phyloP scores from a whole-genome alignment of 2,113 vertebrate genomes.

The Oceanites oceanicus region DNA sequence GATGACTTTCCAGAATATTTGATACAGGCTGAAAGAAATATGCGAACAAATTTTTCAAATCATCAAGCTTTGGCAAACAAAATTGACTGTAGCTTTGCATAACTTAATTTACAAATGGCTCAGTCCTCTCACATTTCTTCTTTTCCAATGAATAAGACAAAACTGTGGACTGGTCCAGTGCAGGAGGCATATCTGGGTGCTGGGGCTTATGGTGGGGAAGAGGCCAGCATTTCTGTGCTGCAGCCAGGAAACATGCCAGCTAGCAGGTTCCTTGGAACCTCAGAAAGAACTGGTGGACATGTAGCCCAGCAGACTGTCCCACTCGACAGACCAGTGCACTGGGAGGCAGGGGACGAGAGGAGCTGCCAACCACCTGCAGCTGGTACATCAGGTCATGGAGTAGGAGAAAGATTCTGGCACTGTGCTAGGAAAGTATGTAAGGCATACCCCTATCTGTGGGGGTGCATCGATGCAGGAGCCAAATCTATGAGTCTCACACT shows the following conservation, averaged over 20 bases:
- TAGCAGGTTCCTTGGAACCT: background rate
- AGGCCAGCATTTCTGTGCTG: background rate
- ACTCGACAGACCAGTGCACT: background rate
- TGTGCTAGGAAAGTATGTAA: conserved; percentile 29
- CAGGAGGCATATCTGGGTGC: background rate
- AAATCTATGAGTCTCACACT: conserved; percentile 68
- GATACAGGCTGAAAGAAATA: conserved; percentile 34
- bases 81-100: conserved; percentile 24
- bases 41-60: conserved; percentile 2
- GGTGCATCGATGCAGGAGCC: conserved; percentile 27
- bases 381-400: conserved; percentile 3
- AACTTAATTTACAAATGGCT: conserved; percentile 26
- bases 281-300: background rate
- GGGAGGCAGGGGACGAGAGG: background rate
- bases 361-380: conserved; percentile 11
- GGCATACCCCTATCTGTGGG: conserved; percentile 53
- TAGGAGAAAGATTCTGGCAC: conserved; percentile 29
- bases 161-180: background rate
- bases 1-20: conserved; percentile 39
- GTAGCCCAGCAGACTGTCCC: background rate
- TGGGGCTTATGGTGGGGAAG: background rate
- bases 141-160: background rate
- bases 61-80: conserved; percentile 27
- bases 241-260: background rate
- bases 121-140: background rate